A percentile compares a stretch with the other conserved stretches of the same genome.
Evolutionary conservation across 2,888 invertebrate genomes (phyloP).

Genomic region (Tenthredo scrophulariae): DNA sequence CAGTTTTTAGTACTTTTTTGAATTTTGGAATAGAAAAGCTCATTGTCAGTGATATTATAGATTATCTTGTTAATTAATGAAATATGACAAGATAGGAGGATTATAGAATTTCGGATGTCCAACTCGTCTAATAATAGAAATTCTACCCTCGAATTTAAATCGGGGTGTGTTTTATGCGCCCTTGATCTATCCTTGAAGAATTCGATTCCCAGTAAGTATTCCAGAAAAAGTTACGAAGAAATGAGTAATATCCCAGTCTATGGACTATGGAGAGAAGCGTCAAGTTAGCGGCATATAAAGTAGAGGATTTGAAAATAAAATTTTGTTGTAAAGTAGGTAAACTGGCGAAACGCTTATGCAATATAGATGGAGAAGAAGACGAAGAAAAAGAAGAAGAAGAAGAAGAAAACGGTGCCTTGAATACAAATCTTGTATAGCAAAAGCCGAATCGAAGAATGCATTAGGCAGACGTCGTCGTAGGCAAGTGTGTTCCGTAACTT

Average conservation of each 20-base stretch:
- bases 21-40: conserved; percentile 4
- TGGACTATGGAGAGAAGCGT: neutral
- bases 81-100: neutral
- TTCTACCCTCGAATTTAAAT: neutral
- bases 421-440: conserved; percentile 30
- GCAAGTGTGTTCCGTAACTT: conserved; percentile 43
- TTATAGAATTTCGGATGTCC: neutral
- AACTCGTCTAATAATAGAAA: neutral
- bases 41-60: neutral
- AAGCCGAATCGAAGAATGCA: conserved; percentile 42
- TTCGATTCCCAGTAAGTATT: neutral
- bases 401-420: neutral
- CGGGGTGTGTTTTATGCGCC: neutral
- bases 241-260: neutral
- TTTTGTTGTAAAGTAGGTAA: conserved; percentile 28
- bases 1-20: neutral
- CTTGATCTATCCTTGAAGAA: neutral
- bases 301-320: conserved; percentile 7
- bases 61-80: neutral
- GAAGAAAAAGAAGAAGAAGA: neutral
- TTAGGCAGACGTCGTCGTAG: conserved; percentile 9
- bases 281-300: conserved; percentile 13
- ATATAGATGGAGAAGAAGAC: conserved; percentile 14
- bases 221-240: neutral
- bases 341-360: conserved; percentile 27